Base-by-base conservation (phyloP, 37 sponge, comb jelly and placozoan genomes). In the Crambe crambe region DNA sequence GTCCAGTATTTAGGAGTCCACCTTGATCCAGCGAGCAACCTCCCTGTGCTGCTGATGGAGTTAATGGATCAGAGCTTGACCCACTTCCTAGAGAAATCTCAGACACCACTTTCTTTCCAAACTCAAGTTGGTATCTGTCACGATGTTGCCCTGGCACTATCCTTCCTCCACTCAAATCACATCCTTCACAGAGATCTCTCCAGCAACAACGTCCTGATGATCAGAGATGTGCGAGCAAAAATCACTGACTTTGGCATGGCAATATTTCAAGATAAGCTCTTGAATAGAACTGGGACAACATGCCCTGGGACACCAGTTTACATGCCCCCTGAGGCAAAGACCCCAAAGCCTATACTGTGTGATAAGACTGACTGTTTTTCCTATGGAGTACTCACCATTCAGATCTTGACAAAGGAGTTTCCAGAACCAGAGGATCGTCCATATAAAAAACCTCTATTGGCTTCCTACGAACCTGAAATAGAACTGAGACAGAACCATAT, bases 281-380 rank as follows among this genome's bases (percentile, higher is more conserved):
- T 23, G 44, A 41, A 18, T 25, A 26, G n/a, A 12, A 47, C 30
- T 26, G 31, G 34, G 44, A 59, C 72, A 36, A 35, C 43, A 18
- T 5, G 31, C 5, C 77, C 85, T 12, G 77, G 73, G 27, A 36
- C 27, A 8, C 8, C 26, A n/a, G 59, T 31, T 21, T 76, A 77
- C 72, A 69, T 85, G 85, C 78, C 77, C 23, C 84, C 84, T 22
- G 84, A 83, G 42, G 68, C 31, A 2, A 41, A 40, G 25, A 44
- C 23, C 3, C 60, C 22, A 5, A 21, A n/a, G 3, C 34, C 31
- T 18, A 32, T 65, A 29, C 1, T 34, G 30, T 65, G 35, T 9
- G 31, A 65, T 9, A 65, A 65, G 35, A 65, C 30, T 31, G 84
- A 83, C 41, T 60, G 44, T 23, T 83, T 83, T 62, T 83, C 84